Evolutionary conservation across 2,113 vertebrate species (phyloP), one percentile per base, ranked within the genome.

Genomic region (Oreamnos americanus): DNA sequence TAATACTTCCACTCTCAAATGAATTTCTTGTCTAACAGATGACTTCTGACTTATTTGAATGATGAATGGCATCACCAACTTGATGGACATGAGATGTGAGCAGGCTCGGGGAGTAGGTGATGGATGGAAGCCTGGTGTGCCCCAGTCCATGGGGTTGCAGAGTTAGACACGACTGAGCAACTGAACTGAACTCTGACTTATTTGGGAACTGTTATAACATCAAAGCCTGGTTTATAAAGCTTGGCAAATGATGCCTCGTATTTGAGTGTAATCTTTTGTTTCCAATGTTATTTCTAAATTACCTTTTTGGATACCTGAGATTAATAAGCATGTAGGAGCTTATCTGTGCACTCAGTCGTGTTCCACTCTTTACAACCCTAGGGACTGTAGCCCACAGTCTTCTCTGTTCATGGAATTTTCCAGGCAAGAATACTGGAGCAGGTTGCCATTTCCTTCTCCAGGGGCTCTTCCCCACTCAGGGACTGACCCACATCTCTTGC

Each of bases 41-140:
- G 67, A 33, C 51, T 85, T 62, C 43, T 19, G 47, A 51, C 39
- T 85, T 67, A n/a, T 67, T n/a, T 67, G 64, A 33, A n/a, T 67
- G 8, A n/a, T n/a, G 16, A n/a, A 19, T 67, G 64, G 33, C 28
- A 30, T 62, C 60, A 64, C 30, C 30, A 33, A 36, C 64, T 36
- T 10, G 17, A 36, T 36, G 64, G 19, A 36, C 64, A 36, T 21
- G 64, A 21, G 19, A 30, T 36, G 0, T 71, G n/a, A 36, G 64
- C 9, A 23, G 19, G n/a, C n/a, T 71, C 64, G 0, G 5, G 64
- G n/a, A 6, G 19, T 36, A 23, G 64, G 9, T 71, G n/a, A 71
- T 12, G 9, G n/a, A 71, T 1, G 1, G n/a, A 23, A 36, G 64
- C n/a, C n/a, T 71, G 64, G n/a, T 36, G 19, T 71, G 5, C n/a